Evolutionary conservation across 2,888 invertebrate genomes (phyloP), one percentile per base, ranked within the genome.

Genomic region (Lasius platythorax): DNA sequence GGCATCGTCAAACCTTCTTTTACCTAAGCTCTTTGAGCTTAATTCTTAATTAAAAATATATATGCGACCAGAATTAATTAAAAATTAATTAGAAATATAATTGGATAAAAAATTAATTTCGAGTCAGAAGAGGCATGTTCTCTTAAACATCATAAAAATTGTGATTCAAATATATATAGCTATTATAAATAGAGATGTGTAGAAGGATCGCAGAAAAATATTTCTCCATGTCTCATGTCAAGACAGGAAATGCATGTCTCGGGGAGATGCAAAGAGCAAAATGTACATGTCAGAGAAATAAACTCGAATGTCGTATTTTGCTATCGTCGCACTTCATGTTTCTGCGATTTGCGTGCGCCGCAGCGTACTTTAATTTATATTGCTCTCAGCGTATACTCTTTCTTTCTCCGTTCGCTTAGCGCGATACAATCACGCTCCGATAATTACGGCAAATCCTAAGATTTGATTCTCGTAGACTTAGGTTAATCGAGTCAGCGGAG

Each of bases 301-400:
- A 79, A 81, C 28, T 73, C 46, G n/a, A 56, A 53, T 53, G n/a
- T 56, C 78, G n/a, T 67, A 46, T 75, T 23, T 50, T 64, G 18
- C 12, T 56, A n/a, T 43, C 58, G 12, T 61, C 61, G 43, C 18
- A 23, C 23, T 30, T 81, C 61, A 33, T 61, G 61, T 81, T 61
- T 46, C 43, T 23, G 46, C 23, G 43, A 78, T 70, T 12, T 43
- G 58, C 37, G 5, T 50, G 46, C 40, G 11, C 5, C 30, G 9
- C 28, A 68, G 12, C 23, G 6, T 28, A 72, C 74, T 46, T 79
- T 61, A 73, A 70, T 70, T 70, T 56, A 37, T 28, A 61, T 72
- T 61, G 30, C 73, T 33, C 3, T 23, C 43, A 12, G 18, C 4
- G 8, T 23, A 5, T 4, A 4, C 8, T 46, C 18, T 18, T 18